Conservation (phyloP, 2,888 invertebrate genomes). For the Rhorus exstirpatorius region DNA sequence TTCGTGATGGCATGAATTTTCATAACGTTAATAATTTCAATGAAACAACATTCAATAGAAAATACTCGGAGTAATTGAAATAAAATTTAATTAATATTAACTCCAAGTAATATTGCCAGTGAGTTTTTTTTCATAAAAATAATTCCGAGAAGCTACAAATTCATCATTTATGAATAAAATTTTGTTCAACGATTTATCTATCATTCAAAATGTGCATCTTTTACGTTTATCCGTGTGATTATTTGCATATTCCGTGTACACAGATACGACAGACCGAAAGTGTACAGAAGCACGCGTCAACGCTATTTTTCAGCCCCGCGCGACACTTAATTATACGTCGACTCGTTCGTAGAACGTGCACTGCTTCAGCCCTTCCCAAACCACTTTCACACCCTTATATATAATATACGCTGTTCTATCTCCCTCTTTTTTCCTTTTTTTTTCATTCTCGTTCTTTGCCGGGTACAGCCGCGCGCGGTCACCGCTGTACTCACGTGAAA, state of each 20-base stretch:
- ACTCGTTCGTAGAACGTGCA: constrained; percentile 47
- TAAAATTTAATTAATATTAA: no score
- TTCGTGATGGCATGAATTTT: no score
- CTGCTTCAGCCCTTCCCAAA: constrained; percentile 35
- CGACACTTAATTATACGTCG: constrained; percentile 60
- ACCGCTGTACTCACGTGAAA: constrained; percentile 20
- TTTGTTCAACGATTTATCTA: no score
- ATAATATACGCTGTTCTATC: constrained; percentile 20
- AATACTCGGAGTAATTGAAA: no score
- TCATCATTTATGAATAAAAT: no score
- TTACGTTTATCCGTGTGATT: neutral
- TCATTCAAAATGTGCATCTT: neutral
- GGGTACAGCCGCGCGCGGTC: constrained; percentile 14
- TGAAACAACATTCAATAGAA: no score
- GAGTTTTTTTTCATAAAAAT: no score
- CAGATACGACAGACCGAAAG: neutral
- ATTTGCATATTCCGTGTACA: neutral
- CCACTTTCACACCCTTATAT: constrained; percentile 45
- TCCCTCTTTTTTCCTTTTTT: constrained; percentile 32
- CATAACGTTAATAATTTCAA: no score
- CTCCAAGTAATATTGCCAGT: no score
- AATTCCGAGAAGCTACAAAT: no score
- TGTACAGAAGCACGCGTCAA: constrained; percentile 43
- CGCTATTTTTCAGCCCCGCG: constrained; percentile 62
- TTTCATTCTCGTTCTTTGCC: constrained; percentile 45